Base-by-base conservation (phyloP, 2,888 invertebrate species). In the Xylocampa areola region DNA sequence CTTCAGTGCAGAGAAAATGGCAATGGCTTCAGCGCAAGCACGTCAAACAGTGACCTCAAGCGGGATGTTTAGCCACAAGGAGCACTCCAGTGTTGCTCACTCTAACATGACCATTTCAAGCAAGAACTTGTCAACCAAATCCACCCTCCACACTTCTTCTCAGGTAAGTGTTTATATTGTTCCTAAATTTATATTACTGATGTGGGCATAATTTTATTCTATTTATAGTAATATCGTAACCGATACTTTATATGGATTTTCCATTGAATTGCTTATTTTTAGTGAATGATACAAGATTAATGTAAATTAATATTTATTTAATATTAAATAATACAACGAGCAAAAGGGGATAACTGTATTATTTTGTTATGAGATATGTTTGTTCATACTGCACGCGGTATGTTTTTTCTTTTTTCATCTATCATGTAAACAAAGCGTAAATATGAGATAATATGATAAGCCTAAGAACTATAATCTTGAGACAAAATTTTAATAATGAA, bases 1-100 rank as follows among this genome's bases (percentile, higher is more conserved):
- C 32, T 98, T 97, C 89, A 97, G 97, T 77, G 96, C 97, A 8
- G 97, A 98, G 91, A 97, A 98, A 83, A 95, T 95, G 76, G 95
- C 95, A 41, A 96, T 96, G 85, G 95, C 96, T 47, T 96, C 96
- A 63, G 95, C 95, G 68, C 97, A 97, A 80, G 97, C 97, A 73
- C 95, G 96, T 35, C 97, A 97, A 86, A 97, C 96, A 1, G 96
- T 97, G 76, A 97, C 97, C 2, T 95, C 97, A 14, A 96, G 96
- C 58, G 97, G 97, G 19, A 96, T 97, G 82, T 96, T 96, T 81
- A 97, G 97, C 84, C 96, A 96, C 73, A 97, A 97, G 80, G 93
- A 94, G 71, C 93, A 92, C 77, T 92, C 93, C 45, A 96, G 96
- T 78, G 95, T 96, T 67, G 96, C 97, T n/a, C 96, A 97, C 79